Conservation (phyloP, 2,797 vertebrate species). For the Silurus aristotelis region DNA sequence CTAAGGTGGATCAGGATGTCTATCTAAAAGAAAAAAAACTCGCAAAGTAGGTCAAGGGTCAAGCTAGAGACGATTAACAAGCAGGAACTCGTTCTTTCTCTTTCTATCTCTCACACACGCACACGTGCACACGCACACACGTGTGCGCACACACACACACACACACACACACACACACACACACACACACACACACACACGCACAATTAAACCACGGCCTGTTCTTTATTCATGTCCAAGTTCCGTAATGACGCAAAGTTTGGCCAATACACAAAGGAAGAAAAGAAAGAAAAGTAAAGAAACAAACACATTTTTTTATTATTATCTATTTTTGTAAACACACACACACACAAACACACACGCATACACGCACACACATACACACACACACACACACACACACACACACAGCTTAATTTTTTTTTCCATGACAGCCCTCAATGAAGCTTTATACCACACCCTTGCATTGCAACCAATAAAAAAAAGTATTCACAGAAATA, state of each 20-base stretch:
- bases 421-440: not conserved
- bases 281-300: not conserved
- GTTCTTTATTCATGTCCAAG: conserved; percentile 31
- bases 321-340: not conserved
- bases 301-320: not conserved
- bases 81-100: not conserved
- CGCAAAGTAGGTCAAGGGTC: conserved; percentile 45
- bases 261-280: conserved; percentile 13
- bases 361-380: too few relatives aligned
- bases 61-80: conserved; percentile 22
- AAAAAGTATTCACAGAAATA: not conserved
- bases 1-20: conserved; percentile 47
- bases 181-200: conserved; percentile 21
- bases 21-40: conserved; percentile 28
- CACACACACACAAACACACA: too few relatives aligned
- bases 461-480: not conserved
- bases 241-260: conserved; percentile 22
- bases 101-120: not conserved
- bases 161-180: not conserved
- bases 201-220: not conserved
- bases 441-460: not conserved
- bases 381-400: too few relatives aligned
- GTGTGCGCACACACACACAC: conserved; percentile 10
- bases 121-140: not conserved
- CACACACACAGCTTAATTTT: too few relatives aligned